Evolutionary conservation across 2,113 vertebrate genomes (phyloP), one percentile per base, ranked within the genome.

Genomic region (Odontesthes bonariensis): DNA sequence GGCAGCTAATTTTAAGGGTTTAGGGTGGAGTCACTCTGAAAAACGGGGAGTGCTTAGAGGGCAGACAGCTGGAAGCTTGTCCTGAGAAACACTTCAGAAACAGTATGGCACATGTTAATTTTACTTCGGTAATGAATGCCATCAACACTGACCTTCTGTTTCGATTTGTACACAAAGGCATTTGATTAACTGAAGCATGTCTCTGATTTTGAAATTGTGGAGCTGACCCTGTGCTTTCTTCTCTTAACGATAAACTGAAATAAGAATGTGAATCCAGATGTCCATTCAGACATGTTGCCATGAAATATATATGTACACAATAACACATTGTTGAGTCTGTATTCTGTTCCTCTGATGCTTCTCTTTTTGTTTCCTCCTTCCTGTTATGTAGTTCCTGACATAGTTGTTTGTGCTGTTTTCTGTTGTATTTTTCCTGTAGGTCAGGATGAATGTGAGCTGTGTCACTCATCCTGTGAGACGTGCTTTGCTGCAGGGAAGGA

Each of bases 401-500:
- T 31, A 27, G 23, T 56, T 1, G 32, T 46, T 31, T 53, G 8
- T 69, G 4, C 47, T 64, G 8, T 3, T 79, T 46, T 65, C n/a
- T 68, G n/a, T 51, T 66, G 52, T 42, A 4, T 31, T 54, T 56
- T 38, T 16, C 53, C 22, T 0, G 53, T 73, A 95, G 93, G 0
- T 58, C 0, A 82, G 4, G 72, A 59, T 0, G 69, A 84, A 0
- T 90, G 86, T 69, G 80, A 91, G 55, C 32, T 6, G 16, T 99
- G 98, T 77, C 64, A 95, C 72, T 5, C 62, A 46, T 87, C 89
- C 35, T 99, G 97, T 86, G 86, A 75, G 82, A 95, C 94, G 11
- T 99, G 98, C 74, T 89, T 73, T 17, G 87, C 23, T 77, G 73
- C 69, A 23, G 84, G 77, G 12, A 78, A 67, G 13, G 57, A 84